Percentiles rank a stretch among this genome's conserved stretches.
phyloP scores from a whole-genome alignment of 2,797 vertebrate species.

The Leuciscus waleckii region DNA sequence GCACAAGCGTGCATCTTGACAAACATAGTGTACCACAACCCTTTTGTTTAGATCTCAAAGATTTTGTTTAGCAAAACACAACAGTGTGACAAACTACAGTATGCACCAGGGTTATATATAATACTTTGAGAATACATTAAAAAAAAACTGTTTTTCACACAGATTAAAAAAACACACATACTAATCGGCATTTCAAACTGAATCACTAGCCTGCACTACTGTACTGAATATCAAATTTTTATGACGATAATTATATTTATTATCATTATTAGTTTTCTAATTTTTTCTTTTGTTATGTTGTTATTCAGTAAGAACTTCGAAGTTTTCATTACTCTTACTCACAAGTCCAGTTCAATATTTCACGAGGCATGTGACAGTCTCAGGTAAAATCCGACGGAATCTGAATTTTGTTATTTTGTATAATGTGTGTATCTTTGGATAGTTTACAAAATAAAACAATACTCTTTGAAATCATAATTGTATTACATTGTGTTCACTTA shows the following conservation, averaged over 20 bases:
- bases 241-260: neutral
- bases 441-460: neutral
- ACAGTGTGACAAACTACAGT: neutral
- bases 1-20: neutral
- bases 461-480: neutral
- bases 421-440: neutral
- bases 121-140: neutral
- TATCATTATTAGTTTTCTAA: neutral
- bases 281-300: neutral
- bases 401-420: neutral
- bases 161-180: neutral
- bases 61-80: neutral
- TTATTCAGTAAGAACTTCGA: neutral
- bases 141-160: neutral
- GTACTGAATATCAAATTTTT: neutral
- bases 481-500: neutral
- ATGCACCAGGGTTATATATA: neutral
- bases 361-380: neutral
- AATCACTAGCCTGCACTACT: neutral
- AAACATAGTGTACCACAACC: conserved; percentile 1
- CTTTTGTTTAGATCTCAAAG: conserved; percentile 22
- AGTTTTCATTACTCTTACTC: neutral
- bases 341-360: neutral
- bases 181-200: neutral
- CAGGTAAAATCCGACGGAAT: neutral